A percentile compares a stretch with the other conserved stretches of the same genome.
phyloP scores from a whole-genome alignment of 2,797 vertebrate genomes.

The Pseudotriccus pelzelni region DNA sequence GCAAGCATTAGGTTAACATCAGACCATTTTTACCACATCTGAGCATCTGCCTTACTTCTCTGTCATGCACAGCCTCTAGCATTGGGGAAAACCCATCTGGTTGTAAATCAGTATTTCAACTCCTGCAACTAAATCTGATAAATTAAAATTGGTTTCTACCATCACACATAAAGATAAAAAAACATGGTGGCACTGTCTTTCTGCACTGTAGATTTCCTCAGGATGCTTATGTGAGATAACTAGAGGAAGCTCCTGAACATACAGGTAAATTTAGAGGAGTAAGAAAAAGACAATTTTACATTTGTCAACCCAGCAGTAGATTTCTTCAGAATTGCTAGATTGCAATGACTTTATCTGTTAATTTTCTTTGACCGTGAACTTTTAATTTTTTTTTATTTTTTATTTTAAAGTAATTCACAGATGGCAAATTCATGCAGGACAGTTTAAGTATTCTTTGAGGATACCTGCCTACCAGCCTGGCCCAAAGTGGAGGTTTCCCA shows the following conservation, averaged over 20 bases:
- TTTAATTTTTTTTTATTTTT: background rate
- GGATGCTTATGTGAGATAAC: background rate
- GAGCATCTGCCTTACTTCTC: background rate
- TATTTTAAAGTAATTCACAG: background rate
- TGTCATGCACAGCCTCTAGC: background rate
- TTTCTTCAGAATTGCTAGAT: background rate
- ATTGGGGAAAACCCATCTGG: fast-evolving
- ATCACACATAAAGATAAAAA: background rate
- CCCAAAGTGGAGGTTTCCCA: background rate
- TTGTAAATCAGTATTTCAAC: background rate
- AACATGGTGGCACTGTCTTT: background rate
- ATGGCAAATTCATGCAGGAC: background rate
- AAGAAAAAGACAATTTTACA: background rate
- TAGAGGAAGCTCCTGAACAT: background rate
- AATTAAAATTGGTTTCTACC: background rate
- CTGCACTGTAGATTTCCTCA: background rate
- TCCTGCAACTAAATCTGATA: background rate
- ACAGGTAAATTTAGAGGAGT: background rate
- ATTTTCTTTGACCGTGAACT: background rate
- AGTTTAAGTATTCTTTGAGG: background rate
- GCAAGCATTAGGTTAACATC: background rate
- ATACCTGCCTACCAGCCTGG: background rate
- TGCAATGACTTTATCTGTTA: background rate
- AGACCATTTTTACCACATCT: background rate
- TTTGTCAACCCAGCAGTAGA: background rate